Evolutionary conservation across 2,888 invertebrate species (phyloP), one percentile per base, ranked within the genome.

Genomic region (Eurois occulta): DNA sequence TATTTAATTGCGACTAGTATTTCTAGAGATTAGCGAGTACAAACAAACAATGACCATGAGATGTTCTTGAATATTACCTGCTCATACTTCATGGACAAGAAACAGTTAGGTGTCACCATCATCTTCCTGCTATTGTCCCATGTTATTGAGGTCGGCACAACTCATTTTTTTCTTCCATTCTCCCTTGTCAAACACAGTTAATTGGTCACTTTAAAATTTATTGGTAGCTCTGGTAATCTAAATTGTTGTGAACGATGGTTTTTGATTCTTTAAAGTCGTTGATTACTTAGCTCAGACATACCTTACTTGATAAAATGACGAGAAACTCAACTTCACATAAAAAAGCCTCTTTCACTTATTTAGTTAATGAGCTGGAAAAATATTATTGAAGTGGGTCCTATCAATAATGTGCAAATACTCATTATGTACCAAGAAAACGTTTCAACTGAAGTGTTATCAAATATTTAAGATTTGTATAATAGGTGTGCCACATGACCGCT

Each of bases 401-500:
- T n/a, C 13, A 16, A 58, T 24, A 7, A 58, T 41, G 1, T 38
- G 11, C 43, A 7, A 7, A 35, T 58, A n/a, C 43, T 18, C 43
- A 55, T 38, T 46, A 24, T 6, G 38, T 48, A 1, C 10, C 8
- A 41, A 77, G 38, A 77, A 60, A 77, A 48, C 11, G n/a, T 18
- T 2, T 60, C 32, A 21, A n/a, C 38, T 48, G 7, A 67, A 77
- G 58, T 41, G 38, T 46, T 55, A 48, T n/a, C 55, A n/a, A 77
- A 35, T 77, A 77, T 77, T 66, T 77, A 41, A 8, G 2, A 48
- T 77, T 77, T 67, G 24, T 60, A 21, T 41, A n/a, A 48, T 55
- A 67, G 77, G 77, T 48, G 41, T 48, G 65, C n/a, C 21, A 32
- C 18, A 60, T 60, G 3, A 35, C 35, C n/a, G 28, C 46, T 73